phyloP scores from a whole-genome alignment of 64 coral and sea anemone species.

The Actinia tenebrosa region DNA sequence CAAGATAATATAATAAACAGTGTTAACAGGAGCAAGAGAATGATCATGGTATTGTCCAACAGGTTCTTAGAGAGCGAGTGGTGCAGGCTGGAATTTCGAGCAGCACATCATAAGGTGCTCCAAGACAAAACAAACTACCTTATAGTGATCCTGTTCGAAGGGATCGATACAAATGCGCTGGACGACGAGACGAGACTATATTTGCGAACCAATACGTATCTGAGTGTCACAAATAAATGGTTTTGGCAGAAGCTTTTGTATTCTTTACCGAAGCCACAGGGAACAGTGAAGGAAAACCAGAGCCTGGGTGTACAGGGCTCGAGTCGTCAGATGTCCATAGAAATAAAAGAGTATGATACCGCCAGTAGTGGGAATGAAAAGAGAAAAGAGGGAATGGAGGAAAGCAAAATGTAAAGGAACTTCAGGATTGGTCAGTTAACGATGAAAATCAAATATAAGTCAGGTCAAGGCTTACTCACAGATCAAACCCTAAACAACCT shows the following conservation, averaged over 20 bases:
- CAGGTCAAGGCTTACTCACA: too few species aligned
- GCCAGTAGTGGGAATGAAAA: too few species aligned
- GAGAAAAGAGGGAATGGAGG: neutral
- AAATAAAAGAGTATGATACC: neutral
- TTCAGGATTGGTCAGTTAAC: too few species aligned
- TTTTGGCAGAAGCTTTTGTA: conserved; percentile 79
- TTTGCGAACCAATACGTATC: conserved; percentile 84
- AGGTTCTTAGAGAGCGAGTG: conserved; percentile 79
- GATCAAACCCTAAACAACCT: too few species aligned
- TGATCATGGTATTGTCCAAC: conserved; percentile 60
- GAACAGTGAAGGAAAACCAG: neutral
- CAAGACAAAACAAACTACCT: conserved; percentile 66
- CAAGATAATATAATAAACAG: conserved; percentile 71
- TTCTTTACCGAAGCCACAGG: conserved; percentile 48
- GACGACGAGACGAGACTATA: conserved; percentile 81
- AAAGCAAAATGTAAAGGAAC: neutral
- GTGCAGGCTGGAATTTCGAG: conserved; percentile 89
- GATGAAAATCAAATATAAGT: too few species aligned
- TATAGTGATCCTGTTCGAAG: conserved; percentile 73
- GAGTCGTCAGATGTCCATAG: neutral
- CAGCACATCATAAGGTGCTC: conserved; percentile 75
- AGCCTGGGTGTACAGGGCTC: neutral
- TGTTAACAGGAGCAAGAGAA: conserved; percentile 53
- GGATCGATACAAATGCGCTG: conserved; percentile 44
- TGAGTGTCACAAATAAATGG: conserved; percentile 65